Conservation (phyloP, 1,140 invertebrate species). For the Drosophila saltans region DNA sequence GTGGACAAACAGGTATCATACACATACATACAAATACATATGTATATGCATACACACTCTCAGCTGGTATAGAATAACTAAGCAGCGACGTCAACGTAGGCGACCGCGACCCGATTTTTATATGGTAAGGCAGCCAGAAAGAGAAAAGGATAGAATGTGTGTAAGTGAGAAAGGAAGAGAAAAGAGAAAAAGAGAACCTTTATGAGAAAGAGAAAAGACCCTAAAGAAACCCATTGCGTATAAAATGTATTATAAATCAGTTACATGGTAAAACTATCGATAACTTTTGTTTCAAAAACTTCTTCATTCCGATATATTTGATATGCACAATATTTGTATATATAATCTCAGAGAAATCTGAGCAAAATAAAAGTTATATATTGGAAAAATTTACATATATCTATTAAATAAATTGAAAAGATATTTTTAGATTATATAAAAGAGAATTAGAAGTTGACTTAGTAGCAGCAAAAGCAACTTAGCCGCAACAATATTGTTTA, state of each 20-base stretch:
- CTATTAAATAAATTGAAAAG: too few relatives aligned
- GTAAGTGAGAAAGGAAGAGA: constrained; percentile 24
- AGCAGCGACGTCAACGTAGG: constrained; percentile 47
- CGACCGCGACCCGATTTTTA: constrained; percentile 64
- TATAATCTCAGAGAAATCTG: too few relatives aligned
- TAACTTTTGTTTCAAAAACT: not conserved
- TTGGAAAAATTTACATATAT: too few relatives aligned
- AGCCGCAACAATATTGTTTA: too few relatives aligned
- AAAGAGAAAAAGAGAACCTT: constrained; percentile 22
- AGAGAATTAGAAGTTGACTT: too few relatives aligned
- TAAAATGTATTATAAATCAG: constrained; percentile 34
- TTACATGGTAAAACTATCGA: not conserved
- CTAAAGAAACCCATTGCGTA: constrained; percentile 34
- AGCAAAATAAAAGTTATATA: too few relatives aligned
- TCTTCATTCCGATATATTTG: too few relatives aligned
- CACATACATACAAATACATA: not conserved
- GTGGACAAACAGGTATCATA: constrained; percentile 56
- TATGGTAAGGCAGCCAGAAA: not conserved
- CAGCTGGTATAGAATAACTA: constrained; percentile 67
- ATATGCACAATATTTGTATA: too few relatives aligned
- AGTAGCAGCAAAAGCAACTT: too few relatives aligned
- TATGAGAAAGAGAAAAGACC: constrained; percentile 18
- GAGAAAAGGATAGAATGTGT: not conserved
- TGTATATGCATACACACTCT: constrained; percentile 17
- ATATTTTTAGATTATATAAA: too few relatives aligned